Percentiles rank a stretch among this genome's conserved stretches.
phyloP scores from a whole-genome alignment of 2,797 vertebrate genomes.

The Heliangelus exortis region DNA sequence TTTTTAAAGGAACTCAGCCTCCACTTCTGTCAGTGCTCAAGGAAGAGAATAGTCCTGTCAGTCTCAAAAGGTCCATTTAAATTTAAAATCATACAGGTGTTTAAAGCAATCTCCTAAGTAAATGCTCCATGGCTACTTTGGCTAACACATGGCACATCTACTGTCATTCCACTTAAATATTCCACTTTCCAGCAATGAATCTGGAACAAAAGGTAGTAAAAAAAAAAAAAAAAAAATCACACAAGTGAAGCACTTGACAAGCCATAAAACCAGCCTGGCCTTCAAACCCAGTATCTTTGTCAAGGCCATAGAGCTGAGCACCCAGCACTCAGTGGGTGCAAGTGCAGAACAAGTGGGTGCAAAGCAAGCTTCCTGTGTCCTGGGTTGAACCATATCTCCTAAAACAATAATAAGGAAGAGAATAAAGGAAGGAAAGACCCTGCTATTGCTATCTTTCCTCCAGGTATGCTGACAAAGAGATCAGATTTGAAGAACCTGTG shows the following conservation, averaged over 20 bases:
- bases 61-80: neutral
- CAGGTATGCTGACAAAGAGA: conserved; percentile 43
- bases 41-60: neutral
- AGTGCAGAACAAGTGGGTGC: neutral
- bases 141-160: neutral
- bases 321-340: neutral
- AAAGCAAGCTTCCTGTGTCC: neutral
- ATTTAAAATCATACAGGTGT: neutral
- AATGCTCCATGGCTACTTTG: neutral
- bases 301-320: neutral
- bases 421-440: neutral
- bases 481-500: conserved; percentile 53
- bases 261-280: neutral
- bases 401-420: neutral
- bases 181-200: neutral
- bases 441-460: neutral
- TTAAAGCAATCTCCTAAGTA: neutral
- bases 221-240: neutral
- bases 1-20: neutral
- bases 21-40: neutral
- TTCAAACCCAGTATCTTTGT: neutral
- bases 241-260: fast-evolving
- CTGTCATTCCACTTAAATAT: neutral
- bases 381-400: neutral
- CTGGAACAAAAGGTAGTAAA: neutral